Conservation (phyloP, 92 coral and sea anemone genomes). For the Bergia sp. region DNA sequence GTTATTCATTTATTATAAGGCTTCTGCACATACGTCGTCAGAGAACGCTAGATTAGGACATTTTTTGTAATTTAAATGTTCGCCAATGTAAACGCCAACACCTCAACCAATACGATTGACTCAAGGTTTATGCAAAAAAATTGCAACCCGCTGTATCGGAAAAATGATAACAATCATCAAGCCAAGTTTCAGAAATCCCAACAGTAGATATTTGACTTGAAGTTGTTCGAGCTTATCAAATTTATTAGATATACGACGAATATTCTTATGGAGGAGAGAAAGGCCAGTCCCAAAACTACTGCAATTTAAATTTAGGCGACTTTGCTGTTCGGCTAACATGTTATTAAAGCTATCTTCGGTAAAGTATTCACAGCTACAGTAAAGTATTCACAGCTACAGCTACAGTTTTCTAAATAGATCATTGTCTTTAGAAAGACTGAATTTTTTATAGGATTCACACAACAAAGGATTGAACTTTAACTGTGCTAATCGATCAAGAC, state of each 20-base stretch:
- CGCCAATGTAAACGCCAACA: slow-evolving; percentile 11
- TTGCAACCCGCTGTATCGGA: slow-evolving; percentile 17
- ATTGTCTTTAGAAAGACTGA: slow-evolving; percentile 40
- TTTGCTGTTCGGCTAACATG: slow-evolving; percentile 32
- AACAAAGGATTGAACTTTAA: slow-evolving; percentile 9
- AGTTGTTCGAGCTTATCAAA: slow-evolving; percentile 4
- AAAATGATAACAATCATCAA: slow-evolving; percentile 15
- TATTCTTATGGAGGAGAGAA: slow-evolving; percentile 28
- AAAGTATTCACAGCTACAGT: slow-evolving; percentile 40
- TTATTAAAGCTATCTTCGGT: slow-evolving; percentile 38
- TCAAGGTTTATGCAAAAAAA: slow-evolving; percentile 28
- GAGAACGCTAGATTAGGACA: slow-evolving; percentile 1
- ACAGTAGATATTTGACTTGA: neutral
- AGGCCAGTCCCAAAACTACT: neutral
- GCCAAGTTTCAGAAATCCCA: slow-evolving; percentile 41
- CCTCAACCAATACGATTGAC: slow-evolving; percentile 17
- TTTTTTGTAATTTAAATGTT: slow-evolving; percentile 1
- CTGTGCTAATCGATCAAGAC: too few species aligned
- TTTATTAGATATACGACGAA: slow-evolving; percentile 1
- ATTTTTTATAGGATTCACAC: slow-evolving; percentile 43
- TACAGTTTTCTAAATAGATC: slow-evolving; percentile 7
- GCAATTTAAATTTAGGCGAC: slow-evolving; percentile 23
- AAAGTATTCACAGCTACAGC: slow-evolving; percentile 42
- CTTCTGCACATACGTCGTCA: slow-evolving; percentile 8
- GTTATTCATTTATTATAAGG: neutral